Evolutionary conservation across 2,113 vertebrate genomes (phyloP).

Genomic region (Xiphias gladius): DNA sequence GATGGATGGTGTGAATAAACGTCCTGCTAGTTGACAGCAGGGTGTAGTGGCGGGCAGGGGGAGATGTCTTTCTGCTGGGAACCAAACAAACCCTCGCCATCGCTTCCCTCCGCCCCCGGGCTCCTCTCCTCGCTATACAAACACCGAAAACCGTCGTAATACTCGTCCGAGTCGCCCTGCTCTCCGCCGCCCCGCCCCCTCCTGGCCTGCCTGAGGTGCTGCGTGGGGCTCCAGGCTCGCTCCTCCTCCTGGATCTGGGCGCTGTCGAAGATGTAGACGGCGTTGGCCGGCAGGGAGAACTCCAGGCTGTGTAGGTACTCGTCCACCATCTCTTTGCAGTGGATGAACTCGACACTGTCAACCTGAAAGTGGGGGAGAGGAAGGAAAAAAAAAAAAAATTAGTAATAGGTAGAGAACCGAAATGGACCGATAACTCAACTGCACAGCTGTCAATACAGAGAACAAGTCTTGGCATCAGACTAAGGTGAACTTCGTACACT

Average conservation of each 20-base stretch:
- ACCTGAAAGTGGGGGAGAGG: conserved; percentile 62
- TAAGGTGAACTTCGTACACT: background rate
- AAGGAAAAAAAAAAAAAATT: too few relatives aligned
- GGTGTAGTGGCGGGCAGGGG: conserved; percentile 79
- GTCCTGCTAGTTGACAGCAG: conserved; percentile 48
- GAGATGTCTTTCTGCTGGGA: conserved; percentile 52
- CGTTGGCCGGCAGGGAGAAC: conserved; percentile 71
- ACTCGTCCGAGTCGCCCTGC: conserved; percentile 75
- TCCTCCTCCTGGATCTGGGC: conserved; percentile 27
- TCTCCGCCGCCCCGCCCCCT: background rate
- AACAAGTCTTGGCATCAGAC: conserved; percentile 3
- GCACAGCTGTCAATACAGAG: background rate
- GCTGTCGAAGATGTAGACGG: conserved; percentile 78
- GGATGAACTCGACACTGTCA: conserved; percentile 76
- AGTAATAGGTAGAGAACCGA: conserved; percentile 17
- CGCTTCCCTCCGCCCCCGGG: background rate
- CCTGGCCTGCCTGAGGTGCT: background rate
- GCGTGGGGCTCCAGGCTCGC: conserved; percentile 9
- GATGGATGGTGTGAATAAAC: background rate
- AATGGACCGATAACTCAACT: conserved; percentile 34
- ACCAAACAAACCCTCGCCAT: background rate
- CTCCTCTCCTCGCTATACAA: conserved; percentile 74
- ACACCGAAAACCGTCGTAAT: conserved; percentile 80
- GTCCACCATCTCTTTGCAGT: conserved; percentile 85
- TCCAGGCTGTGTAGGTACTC: conserved; percentile 77